Percentiles rank a stretch among this genome's conserved stretches.
phyloP scores from a whole-genome alignment of 2,797 vertebrate genomes.

The Tinamus major region DNA sequence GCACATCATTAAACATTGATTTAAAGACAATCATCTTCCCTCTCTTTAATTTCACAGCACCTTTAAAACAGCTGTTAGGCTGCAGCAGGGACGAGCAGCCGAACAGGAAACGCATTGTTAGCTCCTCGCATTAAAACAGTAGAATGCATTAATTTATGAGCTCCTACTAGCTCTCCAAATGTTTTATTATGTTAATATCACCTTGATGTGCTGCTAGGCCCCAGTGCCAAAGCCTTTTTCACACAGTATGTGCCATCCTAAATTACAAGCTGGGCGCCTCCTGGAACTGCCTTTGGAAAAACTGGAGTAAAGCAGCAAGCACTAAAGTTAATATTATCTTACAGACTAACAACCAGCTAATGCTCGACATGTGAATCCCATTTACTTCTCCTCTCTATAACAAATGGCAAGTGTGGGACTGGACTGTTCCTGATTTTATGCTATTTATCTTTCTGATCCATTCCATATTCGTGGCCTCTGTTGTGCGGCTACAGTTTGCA shows the following conservation, averaged over 20 bases:
- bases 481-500: neutral
- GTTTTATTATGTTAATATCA: constrained; percentile 62
- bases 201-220: constrained; percentile 61
- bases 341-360: constrained; percentile 69
- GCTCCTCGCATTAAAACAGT: constrained; percentile 71
- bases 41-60: constrained; percentile 75
- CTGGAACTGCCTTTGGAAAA: constrained; percentile 69
- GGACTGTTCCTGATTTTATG: constrained; percentile 68
- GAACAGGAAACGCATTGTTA: constrained; percentile 74
- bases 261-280: constrained; percentile 61
- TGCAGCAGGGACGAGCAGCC: constrained; percentile 50
- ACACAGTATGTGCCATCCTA: constrained; percentile 64
- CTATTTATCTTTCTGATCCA: constrained; percentile 72
- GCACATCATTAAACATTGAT: constrained; percentile 80
- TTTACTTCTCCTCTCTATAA: constrained; percentile 65
- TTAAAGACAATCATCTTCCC: constrained; percentile 70
- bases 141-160: constrained; percentile 78
- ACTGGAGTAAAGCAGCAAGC: constrained; percentile 56
- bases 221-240: constrained; percentile 57
- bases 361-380: constrained; percentile 68
- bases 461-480: constrained; percentile 67
- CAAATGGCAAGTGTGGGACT: constrained; percentile 67
- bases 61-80: constrained; percentile 71
- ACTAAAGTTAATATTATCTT: constrained; percentile 73
- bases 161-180: constrained; percentile 41